phyloP scores from a whole-genome alignment of 2,797 vertebrate species.

The Lophura swinhoii region DNA sequence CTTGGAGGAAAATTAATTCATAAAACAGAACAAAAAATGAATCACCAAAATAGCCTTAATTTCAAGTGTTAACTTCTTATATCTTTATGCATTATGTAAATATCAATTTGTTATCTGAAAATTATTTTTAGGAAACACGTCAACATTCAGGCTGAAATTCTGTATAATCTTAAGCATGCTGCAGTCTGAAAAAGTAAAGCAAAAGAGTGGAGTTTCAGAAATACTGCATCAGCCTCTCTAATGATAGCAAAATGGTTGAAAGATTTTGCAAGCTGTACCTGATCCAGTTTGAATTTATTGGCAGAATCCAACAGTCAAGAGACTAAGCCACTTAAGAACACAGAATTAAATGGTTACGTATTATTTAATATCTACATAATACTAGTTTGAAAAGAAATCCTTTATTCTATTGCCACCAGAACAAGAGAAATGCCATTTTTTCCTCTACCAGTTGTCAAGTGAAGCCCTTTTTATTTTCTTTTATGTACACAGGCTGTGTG shows the following conservation, averaged over 20 bases:
- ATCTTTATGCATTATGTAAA: not conserved
- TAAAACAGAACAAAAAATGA: constrained; percentile 7
- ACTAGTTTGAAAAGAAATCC: constrained; percentile 50
- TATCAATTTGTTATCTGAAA: not conserved
- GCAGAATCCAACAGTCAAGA: constrained; percentile 32
- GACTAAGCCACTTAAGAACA: constrained; percentile 40
- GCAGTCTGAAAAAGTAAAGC: constrained; percentile 29
- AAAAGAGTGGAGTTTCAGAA: constrained; percentile 14
- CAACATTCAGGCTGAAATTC: not conserved
- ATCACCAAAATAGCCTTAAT: not conserved
- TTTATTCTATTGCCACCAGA: constrained; percentile 26
- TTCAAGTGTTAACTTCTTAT: not conserved
- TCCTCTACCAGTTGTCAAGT: constrained; percentile 33
- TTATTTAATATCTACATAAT: constrained; percentile 65
- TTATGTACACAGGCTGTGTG: constrained; percentile 18
- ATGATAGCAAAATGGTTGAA: constrained; percentile 14
- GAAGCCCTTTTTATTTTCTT: constrained; percentile 14
- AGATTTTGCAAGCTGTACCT: constrained; percentile 36
- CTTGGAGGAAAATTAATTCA: not conserved
- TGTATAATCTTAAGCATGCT: not conserved
- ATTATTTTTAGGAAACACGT: constrained; percentile 9
- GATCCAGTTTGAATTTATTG: constrained; percentile 55
- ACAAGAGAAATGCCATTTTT: constrained; percentile 57
- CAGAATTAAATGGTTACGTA: constrained; percentile 41
- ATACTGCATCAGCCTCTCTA: not conserved